Base-by-base conservation (phyloP, 2,888 invertebrate genomes). In the Dasypogon diadema region DNA sequence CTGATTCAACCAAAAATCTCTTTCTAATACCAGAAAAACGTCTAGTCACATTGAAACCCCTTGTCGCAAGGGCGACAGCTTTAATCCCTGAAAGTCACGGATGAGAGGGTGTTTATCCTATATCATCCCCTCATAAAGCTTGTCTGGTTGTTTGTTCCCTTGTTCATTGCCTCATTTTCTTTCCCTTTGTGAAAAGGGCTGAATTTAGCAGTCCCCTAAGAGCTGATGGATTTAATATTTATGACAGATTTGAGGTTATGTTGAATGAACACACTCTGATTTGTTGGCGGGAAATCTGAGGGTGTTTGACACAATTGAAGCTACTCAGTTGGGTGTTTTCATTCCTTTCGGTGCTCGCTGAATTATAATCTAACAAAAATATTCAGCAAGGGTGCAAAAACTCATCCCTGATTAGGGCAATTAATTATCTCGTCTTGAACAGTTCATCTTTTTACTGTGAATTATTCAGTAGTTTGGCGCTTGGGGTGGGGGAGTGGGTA, bases 231-330 rank as follows among this genome's bases (percentile, higher is more conserved):
- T 75, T 75, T 75, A 75, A 75, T 78, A 78, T 78, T 78, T 78
- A 78, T 78, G 77, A 77, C 74, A 77, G 76, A 72, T 78, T 78
- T 78, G 78, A 78, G 78, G 78, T 77, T 77, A 75, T 34, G 56
- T 55, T 68, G n/a, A 74, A 16, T 18, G 16, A 26, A 73, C n/a
- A 58, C 10, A 10, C 46, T 34, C 56, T 56, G 37, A 18, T 51
- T 54, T 70, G 70, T 51, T 70, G 22, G 22, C 48, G n/a, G 26
- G 30, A 63, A 51, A 54, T 21, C 14, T 46, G 10, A 51, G 70
- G 70, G 70, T 30, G 70, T 70, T 51, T 70, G 70, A 21, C 70
- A 51, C 70, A 70, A 70, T 70, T 70, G 70, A 34, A 54, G 54
- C 54, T 30, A 58, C 74, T 58, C 46, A 42, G 60, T 73, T 73